Base-by-base conservation (phyloP, 92 coral and sea anemone genomes). In the Umimayanthus chanpuru region DNA sequence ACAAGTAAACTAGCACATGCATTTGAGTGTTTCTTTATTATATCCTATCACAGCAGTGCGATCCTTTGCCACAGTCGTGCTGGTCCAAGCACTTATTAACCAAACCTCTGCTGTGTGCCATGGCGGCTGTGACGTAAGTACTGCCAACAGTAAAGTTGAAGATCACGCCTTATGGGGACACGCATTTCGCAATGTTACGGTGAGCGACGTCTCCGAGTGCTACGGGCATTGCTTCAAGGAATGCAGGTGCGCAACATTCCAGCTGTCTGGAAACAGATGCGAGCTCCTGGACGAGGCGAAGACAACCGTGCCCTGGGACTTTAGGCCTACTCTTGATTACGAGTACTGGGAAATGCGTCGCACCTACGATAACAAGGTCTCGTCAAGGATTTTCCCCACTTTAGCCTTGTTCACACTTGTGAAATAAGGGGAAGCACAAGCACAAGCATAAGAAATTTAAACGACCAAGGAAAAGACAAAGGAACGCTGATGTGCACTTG, bases 221-320 rank as follows among this genome's bases (percentile, higher is more conserved):
- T 43, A 73, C n/a, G 44, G 11, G 44, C 77, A 32, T 23, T 73
- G 77, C 77, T 73, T 21, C 77, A 73, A 73, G 77, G 77, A 73
- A 28, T 73, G 77, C 77, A 32, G 44, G 25, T 73, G 77, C 40
- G 6, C 23, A 2, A 30, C 77, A 21, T 29, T 73, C 39, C 77
- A 73, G 77, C 8, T 73, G 23, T 29, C 16, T 11, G 77, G 77
- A 21, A 21, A 73, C 9, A 73, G 40, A 40, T 73, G 77, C 43
- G 77, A 73, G 16, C 77, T 73, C 3, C 40, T 73, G 39, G 77
- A 73, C 39, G 23, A 73, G 44, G 77, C 11, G 44, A 73, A 32
- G 25, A 30, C 77, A 73, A 73, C 77, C 6, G 40, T 15, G n/a
- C 77, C 77, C 21, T 36, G 40, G 4, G 77, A 73, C 43, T 73